Percentiles rank a stretch among this genome's conserved stretches.
Evolutionary conservation across 2,113 vertebrate genomes (phyloP).

Genomic region (Herpetotheres cachinnans): DNA sequence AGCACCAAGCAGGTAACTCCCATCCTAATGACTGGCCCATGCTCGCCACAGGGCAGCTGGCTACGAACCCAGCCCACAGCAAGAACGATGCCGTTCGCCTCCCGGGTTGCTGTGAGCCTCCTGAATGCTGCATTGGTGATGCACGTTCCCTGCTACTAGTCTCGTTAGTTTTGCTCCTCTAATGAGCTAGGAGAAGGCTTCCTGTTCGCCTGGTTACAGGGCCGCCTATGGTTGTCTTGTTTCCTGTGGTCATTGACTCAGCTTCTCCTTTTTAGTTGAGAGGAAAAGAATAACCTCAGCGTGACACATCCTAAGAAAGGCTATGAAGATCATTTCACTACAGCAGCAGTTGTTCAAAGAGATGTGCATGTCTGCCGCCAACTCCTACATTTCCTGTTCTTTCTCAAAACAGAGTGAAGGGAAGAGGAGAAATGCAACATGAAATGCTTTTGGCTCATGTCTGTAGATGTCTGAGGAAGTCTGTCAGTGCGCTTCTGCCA

Average conservation of each 20-base stretch:
- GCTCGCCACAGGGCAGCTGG: neutral
- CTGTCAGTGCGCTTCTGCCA: neutral
- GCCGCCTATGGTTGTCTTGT: neutral
- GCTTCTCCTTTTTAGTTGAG: neutral
- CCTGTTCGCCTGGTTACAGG: neutral
- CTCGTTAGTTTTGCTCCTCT: neutral
- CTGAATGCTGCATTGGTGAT: neutral
- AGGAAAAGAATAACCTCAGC: neutral
- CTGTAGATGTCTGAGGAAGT: neutral
- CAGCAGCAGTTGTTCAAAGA: neutral
- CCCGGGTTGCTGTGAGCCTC: neutral
- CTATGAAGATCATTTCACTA: rapidly evolving
- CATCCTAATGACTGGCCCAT: neutral
- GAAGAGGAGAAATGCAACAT: neutral
- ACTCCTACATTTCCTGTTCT: neutral
- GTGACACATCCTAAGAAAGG: neutral
- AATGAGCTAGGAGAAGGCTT: neutral
- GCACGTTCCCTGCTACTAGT: neutral
- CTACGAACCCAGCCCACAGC: rapidly evolving
- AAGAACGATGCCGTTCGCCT: rapidly evolving
- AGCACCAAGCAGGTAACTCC: neutral
- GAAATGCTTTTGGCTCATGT: neutral
- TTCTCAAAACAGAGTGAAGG: neutral
- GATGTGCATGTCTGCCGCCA: neutral
- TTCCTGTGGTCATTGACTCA: neutral